Conservation (phyloP, 2,888 invertebrate species). For the Ophioninae sp. region DNA sequence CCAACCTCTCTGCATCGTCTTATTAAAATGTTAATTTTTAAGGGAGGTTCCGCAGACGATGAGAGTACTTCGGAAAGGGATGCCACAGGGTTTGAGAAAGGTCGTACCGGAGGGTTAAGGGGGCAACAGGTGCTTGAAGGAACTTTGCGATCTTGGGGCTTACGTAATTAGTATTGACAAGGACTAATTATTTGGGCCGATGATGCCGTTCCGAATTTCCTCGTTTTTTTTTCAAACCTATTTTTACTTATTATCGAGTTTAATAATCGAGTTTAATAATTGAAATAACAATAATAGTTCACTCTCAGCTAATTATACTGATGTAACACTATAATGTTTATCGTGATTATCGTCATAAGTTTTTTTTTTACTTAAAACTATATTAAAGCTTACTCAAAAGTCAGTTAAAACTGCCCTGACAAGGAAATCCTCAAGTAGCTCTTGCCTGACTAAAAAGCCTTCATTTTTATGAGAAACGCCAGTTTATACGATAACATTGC, state of each 20-base stretch:
- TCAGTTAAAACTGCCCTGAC: too few relatives aligned
- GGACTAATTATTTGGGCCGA: conserved; percentile 61
- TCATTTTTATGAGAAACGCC: background rate
- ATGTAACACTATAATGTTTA: too few relatives aligned
- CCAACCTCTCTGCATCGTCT: conserved; percentile 27
- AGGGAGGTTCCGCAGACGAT: conserved; percentile 24
- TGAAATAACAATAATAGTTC: too few relatives aligned
- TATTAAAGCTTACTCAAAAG: too few relatives aligned
- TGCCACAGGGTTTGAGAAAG: background rate
- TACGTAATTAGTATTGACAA: conserved; percentile 62
- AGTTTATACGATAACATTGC: background rate
- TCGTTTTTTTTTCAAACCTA: too few relatives aligned
- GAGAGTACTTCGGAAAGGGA: conserved; percentile 9
- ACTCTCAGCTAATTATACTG: too few relatives aligned
- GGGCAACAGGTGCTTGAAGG: conserved; percentile 72
- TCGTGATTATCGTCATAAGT: too few relatives aligned
- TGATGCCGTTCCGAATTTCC: conserved; percentile 7
- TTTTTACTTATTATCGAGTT: too few relatives aligned
- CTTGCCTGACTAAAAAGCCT: background rate
- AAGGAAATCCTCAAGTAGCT: too few relatives aligned
- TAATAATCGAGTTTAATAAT: too few relatives aligned
- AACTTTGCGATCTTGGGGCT: conserved; percentile 52
- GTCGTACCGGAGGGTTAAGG: conserved; percentile 22
- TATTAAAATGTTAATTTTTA: conserved; percentile 72
- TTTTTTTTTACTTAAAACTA: too few relatives aligned